These are phyloP conservation scores for Mnemiopsis leidyi DNA, from an alignment of 37 sponge, comb jelly and placozoan genomes.

Conservation along the genomic window DNA sequence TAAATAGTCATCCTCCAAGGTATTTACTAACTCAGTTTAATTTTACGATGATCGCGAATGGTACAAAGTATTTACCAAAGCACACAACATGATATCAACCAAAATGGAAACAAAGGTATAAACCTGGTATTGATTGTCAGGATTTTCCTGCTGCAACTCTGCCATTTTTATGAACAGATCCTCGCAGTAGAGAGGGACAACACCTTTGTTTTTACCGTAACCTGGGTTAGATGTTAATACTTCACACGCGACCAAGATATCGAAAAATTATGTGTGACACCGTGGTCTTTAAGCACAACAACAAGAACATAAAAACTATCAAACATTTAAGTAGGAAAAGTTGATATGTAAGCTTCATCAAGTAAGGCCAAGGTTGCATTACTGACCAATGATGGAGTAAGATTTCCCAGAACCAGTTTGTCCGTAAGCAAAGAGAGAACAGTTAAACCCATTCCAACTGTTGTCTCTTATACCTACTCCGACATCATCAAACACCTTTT, in stretches of 20 bases:
- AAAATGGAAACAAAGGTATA: not conserved
- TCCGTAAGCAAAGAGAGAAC: slow-evolving; percentile 81
- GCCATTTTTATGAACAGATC: slow-evolving; percentile 52
- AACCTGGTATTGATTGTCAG: slow-evolving; percentile 20
- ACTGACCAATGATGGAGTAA: slow-evolving; percentile 77
- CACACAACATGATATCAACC: not conserved
- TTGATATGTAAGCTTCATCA: too few species aligned
- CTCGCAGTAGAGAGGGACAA: slow-evolving; percentile 58
- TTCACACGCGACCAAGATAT: too few species aligned
- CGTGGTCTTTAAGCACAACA: too few species aligned
- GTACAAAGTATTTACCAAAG: not conserved
- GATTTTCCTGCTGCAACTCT: not conserved
- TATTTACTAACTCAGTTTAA: too few species aligned
- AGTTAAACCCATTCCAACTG: slow-evolving; percentile 81
- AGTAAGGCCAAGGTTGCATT: too few species aligned
- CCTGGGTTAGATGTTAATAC: not conserved
- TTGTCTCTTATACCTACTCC: slow-evolving; percentile 76
- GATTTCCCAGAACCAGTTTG: slow-evolving; percentile 81
- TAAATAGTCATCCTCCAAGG: too few species aligned
- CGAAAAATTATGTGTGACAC: too few species aligned
- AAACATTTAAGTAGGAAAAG: too few species aligned
- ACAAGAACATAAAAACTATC: too few species aligned
- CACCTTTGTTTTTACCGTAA: slow-evolving; percentile 35
- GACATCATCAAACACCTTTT: slow-evolving; percentile 73
- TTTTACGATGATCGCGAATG: too few species aligned